Conservation (phyloP, 2,113 vertebrate genomes). For the Otus sunia region DNA sequence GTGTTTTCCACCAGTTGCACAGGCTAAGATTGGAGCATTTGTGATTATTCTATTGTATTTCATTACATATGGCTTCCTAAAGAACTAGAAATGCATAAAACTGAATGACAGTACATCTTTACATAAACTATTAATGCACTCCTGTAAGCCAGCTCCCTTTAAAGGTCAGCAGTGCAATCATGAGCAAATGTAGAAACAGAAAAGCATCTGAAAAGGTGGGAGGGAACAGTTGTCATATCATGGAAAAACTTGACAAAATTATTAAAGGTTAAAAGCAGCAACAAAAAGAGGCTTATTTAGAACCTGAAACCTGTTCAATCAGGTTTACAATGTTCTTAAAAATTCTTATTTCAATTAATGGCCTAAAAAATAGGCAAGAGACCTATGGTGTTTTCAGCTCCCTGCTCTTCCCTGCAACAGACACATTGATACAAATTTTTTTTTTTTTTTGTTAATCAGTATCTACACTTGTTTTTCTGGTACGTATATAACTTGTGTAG, state of each 20-base stretch:
- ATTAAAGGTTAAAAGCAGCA: not conserved
- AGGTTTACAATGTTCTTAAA: not conserved
- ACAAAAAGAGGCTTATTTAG: not conserved
- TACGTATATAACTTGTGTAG: not conserved
- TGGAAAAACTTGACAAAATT: not conserved
- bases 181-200: not conserved
- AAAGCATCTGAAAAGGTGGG: not conserved
- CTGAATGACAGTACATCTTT: not conserved
- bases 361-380: not conserved
- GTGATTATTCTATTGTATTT: not conserved
- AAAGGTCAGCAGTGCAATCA: not conserved
- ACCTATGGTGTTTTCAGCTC: not conserved
- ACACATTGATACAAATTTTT: rapidly evolving
- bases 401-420: not conserved
- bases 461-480: not conserved
- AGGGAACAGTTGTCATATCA: not conserved
- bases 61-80: not conserved
- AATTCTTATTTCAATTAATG: not conserved
- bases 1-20: too few species aligned
- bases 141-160: not conserved
- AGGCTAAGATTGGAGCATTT: too few species aligned
- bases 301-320: not conserved
- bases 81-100: not conserved
- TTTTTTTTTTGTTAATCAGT: not conserved
- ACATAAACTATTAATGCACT: not conserved